Evolutionary conservation across 2,888 invertebrate genomes (phyloP).

Genomic region (Brachypalpus laphriformis): DNA sequence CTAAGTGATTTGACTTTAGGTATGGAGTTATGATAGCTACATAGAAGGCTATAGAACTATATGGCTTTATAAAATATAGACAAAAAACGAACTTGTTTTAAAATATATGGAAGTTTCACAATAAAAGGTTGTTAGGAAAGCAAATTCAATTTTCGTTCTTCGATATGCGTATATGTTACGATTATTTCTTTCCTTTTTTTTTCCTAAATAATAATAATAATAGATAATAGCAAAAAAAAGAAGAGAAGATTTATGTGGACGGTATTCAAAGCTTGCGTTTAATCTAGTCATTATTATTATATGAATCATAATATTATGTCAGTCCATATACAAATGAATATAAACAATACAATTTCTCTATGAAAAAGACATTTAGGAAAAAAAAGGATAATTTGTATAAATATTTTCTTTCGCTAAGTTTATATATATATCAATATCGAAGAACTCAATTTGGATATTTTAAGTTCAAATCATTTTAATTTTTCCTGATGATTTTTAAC

Average conservation of each 20-base stretch:
- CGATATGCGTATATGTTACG: conserved; percentile 41
- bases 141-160: conserved; percentile 67
- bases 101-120: conserved; percentile 24
- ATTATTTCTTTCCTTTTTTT: conserved; percentile 9
- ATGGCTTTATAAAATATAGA: too few species aligned
- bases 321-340: conserved; percentile 65
- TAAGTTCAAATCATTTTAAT: neutral
- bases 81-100: neutral
- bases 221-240: conserved; percentile 21
- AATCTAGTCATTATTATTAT: conserved; percentile 73
- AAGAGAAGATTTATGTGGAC: too few species aligned
- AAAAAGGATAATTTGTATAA: conserved; percentile 63
- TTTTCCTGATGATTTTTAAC: conserved; percentile 2
- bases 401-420: conserved; percentile 35
- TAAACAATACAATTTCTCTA: conserved; percentile 37
- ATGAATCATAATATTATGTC: conserved; percentile 56
- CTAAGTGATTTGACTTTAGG: too few species aligned
- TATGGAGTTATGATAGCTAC: too few species aligned
- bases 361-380: conserved; percentile 39
- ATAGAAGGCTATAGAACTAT: too few species aligned
- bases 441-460: conserved; percentile 66
- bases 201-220: conserved; percentile 1
- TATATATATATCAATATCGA: conserved; percentile 47
- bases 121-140: conserved; percentile 60
- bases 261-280: conserved; percentile 80